Conservation (phyloP, 2,797 vertebrate genomes). For the Meriones psammophilus region DNA sequence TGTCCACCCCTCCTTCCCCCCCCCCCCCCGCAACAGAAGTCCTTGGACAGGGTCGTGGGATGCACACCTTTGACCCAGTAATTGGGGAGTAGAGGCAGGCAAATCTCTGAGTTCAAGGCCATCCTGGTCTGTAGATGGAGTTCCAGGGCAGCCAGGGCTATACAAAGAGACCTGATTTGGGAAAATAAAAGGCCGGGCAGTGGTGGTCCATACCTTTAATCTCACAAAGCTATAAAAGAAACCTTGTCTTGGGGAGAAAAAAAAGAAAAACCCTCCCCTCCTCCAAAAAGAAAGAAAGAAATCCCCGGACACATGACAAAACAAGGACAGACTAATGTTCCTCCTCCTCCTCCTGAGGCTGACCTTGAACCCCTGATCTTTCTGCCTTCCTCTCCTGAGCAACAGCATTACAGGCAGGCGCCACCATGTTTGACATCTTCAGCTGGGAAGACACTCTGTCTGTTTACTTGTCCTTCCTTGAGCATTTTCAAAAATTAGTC, state of each 20-base stretch:
- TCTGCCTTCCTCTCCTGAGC: background rate
- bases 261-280: too few species aligned
- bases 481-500: constrained; percentile 7
- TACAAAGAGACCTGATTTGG: background rate
- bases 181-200: background rate
- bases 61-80: background rate
- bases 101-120: background rate
- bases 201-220: background rate
- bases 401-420: background rate
- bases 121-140: background rate
- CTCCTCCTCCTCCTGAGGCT: background rate
- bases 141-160: background rate
- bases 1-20: background rate
- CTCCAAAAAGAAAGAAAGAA: background rate
- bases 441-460: constrained; percentile 32
- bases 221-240: background rate
- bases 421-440: background rate
- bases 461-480: background rate
- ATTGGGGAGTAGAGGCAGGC: background rate
- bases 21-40: background rate
- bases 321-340: too few species aligned
- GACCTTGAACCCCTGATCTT: background rate
- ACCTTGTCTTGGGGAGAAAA: background rate
- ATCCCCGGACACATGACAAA: background rate
- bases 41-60: background rate